phyloP scores from a whole-genome alignment of 2,113 vertebrate species.

The Grantiella picta region DNA sequence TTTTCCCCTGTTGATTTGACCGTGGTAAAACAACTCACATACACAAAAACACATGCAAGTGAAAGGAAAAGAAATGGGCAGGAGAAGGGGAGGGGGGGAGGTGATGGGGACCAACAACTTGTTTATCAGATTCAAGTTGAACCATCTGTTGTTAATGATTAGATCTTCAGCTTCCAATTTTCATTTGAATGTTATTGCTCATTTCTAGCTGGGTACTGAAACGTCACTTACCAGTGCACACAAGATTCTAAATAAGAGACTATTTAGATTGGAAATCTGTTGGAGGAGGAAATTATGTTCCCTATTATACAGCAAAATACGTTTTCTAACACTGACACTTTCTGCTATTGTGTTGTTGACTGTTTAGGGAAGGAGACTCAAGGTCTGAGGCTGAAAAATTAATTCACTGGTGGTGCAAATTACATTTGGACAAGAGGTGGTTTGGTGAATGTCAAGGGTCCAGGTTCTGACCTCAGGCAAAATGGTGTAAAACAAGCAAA shows the following conservation, averaged over 20 bases:
- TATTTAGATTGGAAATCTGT: conserved; percentile 63
- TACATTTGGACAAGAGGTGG: not conserved
- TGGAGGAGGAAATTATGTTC: conserved; percentile 67
- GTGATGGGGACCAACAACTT: conserved; percentile 50
- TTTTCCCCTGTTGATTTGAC: not conserved
- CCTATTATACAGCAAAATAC: conserved; percentile 45
- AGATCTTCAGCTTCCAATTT: conserved; percentile 78
- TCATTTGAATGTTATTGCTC: conserved; percentile 79
- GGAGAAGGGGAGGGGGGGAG: not conserved
- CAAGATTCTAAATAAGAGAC: conserved; percentile 70
- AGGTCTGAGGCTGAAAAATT: conserved; percentile 1
- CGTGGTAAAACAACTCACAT: not conserved
- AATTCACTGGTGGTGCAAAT: not conserved
- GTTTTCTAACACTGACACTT: conserved; percentile 2
- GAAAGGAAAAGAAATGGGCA: not conserved
- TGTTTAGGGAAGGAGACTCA: not conserved
- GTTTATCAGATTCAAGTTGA: conserved; percentile 74
- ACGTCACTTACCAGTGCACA: conserved; percentile 39
- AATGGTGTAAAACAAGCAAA: not conserved
- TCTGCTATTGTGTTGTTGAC: not conserved
- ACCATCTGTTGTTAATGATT: conserved; percentile 81
- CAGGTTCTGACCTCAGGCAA: not conserved
- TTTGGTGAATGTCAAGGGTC: not conserved
- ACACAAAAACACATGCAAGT: not conserved
- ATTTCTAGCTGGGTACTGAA: conserved; percentile 63